Conservation (phyloP, 2,888 invertebrate species). For the Clivina fossor region DNA sequence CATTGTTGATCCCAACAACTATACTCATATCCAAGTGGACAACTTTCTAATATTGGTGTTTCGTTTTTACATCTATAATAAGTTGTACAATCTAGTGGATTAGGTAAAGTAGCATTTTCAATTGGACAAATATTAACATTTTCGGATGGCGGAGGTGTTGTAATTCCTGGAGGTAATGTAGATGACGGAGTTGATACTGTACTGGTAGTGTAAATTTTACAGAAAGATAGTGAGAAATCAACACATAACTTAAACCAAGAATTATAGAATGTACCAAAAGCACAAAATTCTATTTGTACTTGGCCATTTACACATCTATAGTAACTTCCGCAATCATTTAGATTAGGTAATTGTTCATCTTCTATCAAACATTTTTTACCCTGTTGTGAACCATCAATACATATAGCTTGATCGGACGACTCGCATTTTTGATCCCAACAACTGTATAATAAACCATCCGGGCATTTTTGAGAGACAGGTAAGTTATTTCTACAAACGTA, state of each 20-base stretch:
- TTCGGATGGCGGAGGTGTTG: neutral
- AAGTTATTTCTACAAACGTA: conserved; percentile 12
- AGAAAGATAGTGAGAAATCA: neutral
- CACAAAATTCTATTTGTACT: conserved; percentile 8
- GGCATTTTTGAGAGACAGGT: conserved; percentile 11
- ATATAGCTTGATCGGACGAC: conserved; percentile 1
- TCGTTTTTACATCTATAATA: conserved; percentile 8
- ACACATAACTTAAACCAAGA: conserved; percentile 22
- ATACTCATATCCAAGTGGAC: conserved; percentile 8
- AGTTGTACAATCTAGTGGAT: conserved; percentile 3
- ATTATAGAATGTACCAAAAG: conserved; percentile 10
- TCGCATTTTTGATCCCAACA: conserved; percentile 25
- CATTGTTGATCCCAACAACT: conserved; percentile 16
- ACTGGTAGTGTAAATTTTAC: neutral
- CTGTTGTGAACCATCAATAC: conserved; percentile 7
- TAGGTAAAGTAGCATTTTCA: conserved; percentile 5
- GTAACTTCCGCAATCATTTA: conserved; percentile 13
- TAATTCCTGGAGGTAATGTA: neutral
- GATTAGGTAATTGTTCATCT: conserved; percentile 7
- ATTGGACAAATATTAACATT: neutral
- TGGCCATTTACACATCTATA: conserved; percentile 16
- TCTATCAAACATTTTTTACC: conserved; percentile 14
- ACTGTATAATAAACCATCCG: conserved; percentile 18
- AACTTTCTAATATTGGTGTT: neutral
- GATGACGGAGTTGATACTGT: conserved; percentile 2